Percentiles rank a stretch among this genome's conserved stretches.
Evolutionary conservation across 1,140 invertebrate genomes (phyloP).

Genomic region (fruit fly (Drosophila melanogaster)): DNA sequence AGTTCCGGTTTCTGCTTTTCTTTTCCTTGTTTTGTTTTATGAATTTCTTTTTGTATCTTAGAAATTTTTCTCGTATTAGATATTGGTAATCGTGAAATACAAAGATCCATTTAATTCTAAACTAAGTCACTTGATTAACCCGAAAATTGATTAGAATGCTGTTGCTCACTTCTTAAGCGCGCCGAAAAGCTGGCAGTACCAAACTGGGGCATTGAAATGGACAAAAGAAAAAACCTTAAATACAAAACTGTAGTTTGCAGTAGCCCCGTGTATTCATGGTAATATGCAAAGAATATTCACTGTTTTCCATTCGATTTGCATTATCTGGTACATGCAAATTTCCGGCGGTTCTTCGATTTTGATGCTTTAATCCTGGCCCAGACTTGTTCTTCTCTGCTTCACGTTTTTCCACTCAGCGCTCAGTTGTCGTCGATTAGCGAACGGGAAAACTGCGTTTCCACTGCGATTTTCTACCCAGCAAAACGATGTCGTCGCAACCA

Average conservation of each 20-base stretch:
- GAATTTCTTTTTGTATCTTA: not conserved
- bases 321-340: conserved; percentile 44
- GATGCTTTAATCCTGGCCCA: not conserved
- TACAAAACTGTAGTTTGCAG: not conserved
- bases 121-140: too few relatives aligned
- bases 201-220: not conserved
- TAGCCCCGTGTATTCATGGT: not conserved
- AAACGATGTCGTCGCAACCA: not conserved
- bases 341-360: conserved; percentile 15
- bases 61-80: conserved; percentile 13
- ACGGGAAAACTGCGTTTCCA: conserved; percentile 18
- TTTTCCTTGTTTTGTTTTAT: not conserved
- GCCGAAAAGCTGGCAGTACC: not conserved
- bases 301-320: conserved; percentile 41
- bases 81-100: not conserved
- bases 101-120: too few relatives aligned
- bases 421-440: conserved; percentile 6
- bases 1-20: conserved; percentile 21
- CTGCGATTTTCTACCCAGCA: not conserved
- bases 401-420: not conserved
- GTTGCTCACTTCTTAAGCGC: too few relatives aligned
- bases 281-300: not conserved
- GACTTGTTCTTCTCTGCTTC: conserved; percentile 1
- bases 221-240: not conserved
- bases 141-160: too few relatives aligned